Base-by-base conservation (phyloP, 1,140 invertebrate genomes). In the Drosophila burlai region DNA sequence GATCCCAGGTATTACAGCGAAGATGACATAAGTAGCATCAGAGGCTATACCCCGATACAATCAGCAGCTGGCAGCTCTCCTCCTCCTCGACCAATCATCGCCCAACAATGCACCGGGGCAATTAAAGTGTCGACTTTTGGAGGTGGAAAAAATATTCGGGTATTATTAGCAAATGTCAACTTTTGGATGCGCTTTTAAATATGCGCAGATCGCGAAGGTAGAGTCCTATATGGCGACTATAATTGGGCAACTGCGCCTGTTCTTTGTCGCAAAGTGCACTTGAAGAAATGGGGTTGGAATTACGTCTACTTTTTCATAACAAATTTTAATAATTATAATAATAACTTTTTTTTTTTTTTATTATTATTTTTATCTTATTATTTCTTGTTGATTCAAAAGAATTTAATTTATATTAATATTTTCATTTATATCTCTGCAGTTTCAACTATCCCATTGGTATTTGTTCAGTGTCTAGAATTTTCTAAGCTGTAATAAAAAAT, bases 151-250 rank as follows among this genome's bases (percentile, higher is more conserved):
- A 59, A 69, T 61, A 82, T 57, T 57, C 36, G 15, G 34, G 9
- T 73, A 82, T 79, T 79, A 79, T 83, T 75, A 83, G 72, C 57
- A 83, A 83, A 83, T 83, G 81, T 83, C 81, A 83, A 66, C 80
- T 49, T 58, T 68, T 52, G 40, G 60, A 81, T 69, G 79, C 49
- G 67, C 62, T 74, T 67, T 72, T 64, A 69, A 81, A 78, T 64
- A 77, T 69, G 71, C 47, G 38, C 40, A 69, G 57, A 80, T 80
- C 38, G 62, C 72, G 10, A 24, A 46, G 46, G 49, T 40, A 69
- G 58, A 40, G 66, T 31, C 69, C 69, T 71, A 73, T 58, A 72
- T 73, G 69, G 67, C 55, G 69, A 31, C 54, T 38, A 29, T 73
- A 73, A 73, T 72, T 73, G 69, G 69, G 24, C 38, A 50, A 52